Conservation (phyloP, 2,797 vertebrate species). For the Sebastes vulpes region DNA sequence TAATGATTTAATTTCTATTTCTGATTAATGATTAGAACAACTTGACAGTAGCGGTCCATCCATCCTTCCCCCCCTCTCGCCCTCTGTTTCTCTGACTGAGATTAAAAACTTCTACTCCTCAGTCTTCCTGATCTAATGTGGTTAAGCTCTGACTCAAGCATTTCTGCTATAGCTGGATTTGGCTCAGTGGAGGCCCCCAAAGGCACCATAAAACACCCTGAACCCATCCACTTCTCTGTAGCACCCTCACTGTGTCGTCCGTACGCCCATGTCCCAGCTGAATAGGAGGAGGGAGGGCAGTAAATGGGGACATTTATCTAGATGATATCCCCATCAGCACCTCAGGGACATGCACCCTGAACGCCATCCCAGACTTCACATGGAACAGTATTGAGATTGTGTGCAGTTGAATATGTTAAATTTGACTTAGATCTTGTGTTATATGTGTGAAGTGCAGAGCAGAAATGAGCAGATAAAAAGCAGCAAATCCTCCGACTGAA, state of each 20-base stretch:
- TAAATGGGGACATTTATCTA: constrained; percentile 80
- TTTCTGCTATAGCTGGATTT: neutral
- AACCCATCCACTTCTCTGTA: neutral
- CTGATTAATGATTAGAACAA: no score
- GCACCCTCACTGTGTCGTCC: neutral
- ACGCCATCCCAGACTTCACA: constrained; percentile 20
- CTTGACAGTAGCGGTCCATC: no score
- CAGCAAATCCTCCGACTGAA: constrained; percentile 9
- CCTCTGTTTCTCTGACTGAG: constrained; percentile 3
- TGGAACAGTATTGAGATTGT: neutral
- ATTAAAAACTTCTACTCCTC: constrained; percentile 41
- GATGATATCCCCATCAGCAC: constrained; percentile 72
- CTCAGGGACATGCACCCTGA: constrained; percentile 42
- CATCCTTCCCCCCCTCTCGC: neutral
- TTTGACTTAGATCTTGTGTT: constrained; percentile 3
- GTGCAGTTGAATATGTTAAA: neutral
- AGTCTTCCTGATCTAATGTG: constrained; percentile 36
- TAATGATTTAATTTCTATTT: no score
- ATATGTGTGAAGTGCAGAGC: neutral
- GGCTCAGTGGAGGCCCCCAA: neutral
- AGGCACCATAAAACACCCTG: neutral
- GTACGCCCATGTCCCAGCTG: constrained; percentile 58
- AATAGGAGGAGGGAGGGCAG: constrained; percentile 62
- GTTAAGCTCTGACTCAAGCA: constrained; percentile 26
- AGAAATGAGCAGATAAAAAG: constrained; percentile 21